A percentile compares a stretch with the other conserved stretches of the same genome.
Conservation (phyloP, 2,888 invertebrate genomes). For the Tupiocoris notatus region DNA sequence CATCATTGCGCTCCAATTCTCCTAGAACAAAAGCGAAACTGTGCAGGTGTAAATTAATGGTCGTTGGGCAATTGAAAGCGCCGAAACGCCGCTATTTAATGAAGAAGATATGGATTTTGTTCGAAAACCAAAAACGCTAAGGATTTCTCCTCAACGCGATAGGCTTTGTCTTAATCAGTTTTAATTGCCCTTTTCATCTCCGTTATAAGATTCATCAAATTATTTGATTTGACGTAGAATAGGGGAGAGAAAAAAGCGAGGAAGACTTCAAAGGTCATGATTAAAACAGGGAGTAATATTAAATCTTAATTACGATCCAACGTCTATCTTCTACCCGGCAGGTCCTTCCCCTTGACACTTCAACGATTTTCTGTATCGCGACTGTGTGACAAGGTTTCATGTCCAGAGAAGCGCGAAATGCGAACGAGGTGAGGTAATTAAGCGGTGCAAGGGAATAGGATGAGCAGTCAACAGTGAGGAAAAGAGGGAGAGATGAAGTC, state of each 20-base stretch:
- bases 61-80: too few species aligned
- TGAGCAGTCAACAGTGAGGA: background rate
- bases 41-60: background rate
- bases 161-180: slow-evolving; percentile 34
- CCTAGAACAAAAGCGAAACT: too few species aligned
- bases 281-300: slow-evolving; percentile 38
- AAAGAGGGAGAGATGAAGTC: background rate
- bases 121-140: slow-evolving; percentile 19
- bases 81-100: too few species aligned
- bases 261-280: slow-evolving; percentile 33
- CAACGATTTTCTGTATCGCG: background rate
- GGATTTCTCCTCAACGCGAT: slow-evolving; percentile 24
- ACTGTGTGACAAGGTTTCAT: background rate
- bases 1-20: too few species aligned
- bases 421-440: background rate
- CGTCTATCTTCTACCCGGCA: background rate
- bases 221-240: slow-evolving; percentile 13
- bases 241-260: slow-evolving; percentile 6
- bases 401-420: background rate
- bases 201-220: slow-evolving; percentile 38
- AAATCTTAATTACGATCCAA: slow-evolving; percentile 23
- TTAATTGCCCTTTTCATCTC: slow-evolving; percentile 39
- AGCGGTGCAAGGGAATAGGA: background rate
- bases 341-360: background rate
- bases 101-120: too few species aligned